Percentiles rank a stretch among this genome's conserved stretches.
Evolutionary conservation across 2,113 vertebrate species (phyloP).

Genomic region (Falco punctatus): DNA sequence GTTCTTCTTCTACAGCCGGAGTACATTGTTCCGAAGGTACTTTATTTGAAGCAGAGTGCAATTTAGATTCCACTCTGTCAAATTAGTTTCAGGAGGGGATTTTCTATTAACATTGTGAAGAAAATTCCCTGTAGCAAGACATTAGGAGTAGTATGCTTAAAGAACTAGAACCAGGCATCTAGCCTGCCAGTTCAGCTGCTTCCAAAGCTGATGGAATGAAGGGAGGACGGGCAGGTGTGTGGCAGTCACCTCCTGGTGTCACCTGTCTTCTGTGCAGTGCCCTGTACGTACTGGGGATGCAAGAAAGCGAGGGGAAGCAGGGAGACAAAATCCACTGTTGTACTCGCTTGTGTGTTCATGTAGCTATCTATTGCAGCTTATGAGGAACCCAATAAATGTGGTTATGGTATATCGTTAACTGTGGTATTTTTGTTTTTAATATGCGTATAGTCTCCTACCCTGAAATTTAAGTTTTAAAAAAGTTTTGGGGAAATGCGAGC

Average conservation of each 20-base stretch:
- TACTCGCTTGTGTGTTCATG: accelerated
- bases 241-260: not conserved
- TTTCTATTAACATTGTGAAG: not conserved
- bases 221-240: accelerated
- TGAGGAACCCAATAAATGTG: not conserved
- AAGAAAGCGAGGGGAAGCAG: not conserved
- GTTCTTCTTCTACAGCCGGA: not conserved
- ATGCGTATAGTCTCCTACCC: not conserved
- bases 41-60: not conserved
- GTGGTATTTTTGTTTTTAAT: not conserved
- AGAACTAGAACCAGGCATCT: not conserved
- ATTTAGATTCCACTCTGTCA: not conserved
- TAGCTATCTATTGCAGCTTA: not conserved
- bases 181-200: not conserved
- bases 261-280: not conserved
- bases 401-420: not conserved
- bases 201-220: not conserved
- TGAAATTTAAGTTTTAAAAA: not conserved
- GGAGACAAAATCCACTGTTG: not conserved
- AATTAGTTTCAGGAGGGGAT: not conserved
- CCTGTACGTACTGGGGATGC: not conserved
- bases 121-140: not conserved
- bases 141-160: accelerated
- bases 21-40: not conserved
- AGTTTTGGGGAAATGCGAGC: accelerated